These are phyloP conservation scores for Metopolophium dirhodum DNA, from an alignment of 1,140 invertebrate genomes.

Conservation along the genomic window DNA sequence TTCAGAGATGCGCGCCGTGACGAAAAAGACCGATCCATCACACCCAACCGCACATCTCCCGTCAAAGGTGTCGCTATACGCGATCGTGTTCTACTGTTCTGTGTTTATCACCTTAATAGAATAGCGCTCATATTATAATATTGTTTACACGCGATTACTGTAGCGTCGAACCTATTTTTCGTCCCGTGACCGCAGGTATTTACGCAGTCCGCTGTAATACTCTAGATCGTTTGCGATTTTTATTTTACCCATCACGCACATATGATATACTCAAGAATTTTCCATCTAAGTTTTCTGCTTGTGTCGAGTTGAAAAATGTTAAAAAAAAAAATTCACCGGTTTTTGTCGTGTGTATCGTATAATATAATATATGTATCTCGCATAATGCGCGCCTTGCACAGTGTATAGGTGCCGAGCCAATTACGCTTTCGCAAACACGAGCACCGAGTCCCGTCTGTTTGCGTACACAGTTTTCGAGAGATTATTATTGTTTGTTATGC, in stretches of 20 bases:
- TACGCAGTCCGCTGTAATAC: background rate
- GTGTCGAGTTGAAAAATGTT: background rate
- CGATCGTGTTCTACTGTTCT: background rate
- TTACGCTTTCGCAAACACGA: slow-evolving; percentile 38
- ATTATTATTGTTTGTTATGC: slow-evolving; percentile 50
- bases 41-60: background rate
- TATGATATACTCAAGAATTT: background rate
- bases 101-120: background rate
- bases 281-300: background rate
- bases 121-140: background rate
- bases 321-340: background rate
- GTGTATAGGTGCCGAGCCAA: slow-evolving; percentile 24
- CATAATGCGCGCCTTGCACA: background rate
- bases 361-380: background rate
- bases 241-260: background rate
- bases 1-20: background rate
- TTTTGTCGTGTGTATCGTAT: background rate
- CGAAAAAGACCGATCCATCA: slow-evolving; percentile 22
- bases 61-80: background rate
- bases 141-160: background rate
- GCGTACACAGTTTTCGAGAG: slow-evolving; percentile 33
- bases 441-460: background rate
- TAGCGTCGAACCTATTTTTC: background rate
- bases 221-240: background rate
- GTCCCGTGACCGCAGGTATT: background rate